These are phyloP conservation scores for Cassiopea xamachana DNA, from an alignment of 30 jellyfish, hydroid and myxozoan genomes.

Conservation along the genomic window DNA sequence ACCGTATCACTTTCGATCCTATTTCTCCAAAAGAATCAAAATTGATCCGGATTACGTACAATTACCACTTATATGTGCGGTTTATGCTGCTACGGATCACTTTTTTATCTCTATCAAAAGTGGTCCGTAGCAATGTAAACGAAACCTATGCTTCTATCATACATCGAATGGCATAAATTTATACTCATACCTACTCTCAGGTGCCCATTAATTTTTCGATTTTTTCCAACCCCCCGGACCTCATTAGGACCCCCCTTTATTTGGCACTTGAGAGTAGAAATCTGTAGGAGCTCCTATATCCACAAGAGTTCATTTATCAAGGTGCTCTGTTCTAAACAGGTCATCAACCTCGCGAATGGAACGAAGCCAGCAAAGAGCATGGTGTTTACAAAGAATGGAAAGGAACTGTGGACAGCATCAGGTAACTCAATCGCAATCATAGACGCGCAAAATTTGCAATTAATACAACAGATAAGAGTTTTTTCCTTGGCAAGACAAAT, in stretches of 20 bases:
- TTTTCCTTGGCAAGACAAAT: conserved; percentile 57
- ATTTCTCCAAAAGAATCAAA: too few species aligned
- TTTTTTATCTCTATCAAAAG: too few species aligned
- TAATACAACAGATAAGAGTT: conserved; percentile 61
- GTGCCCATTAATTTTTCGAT: too few species aligned
- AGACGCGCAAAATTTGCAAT: conserved; percentile 36
- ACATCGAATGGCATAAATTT: too few species aligned
- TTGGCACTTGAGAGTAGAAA: not conserved
- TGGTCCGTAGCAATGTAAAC: too few species aligned
- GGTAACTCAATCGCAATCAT: conserved; percentile 85
- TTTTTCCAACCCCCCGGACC: too few species aligned
- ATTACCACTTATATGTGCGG: too few species aligned
- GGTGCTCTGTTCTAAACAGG: conserved; percentile 38
- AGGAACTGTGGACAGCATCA: conserved; percentile 92
- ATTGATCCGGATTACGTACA: too few species aligned
- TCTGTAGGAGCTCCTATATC: not conserved
- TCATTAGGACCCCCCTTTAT: not conserved
- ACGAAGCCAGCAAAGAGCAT: conserved; percentile 86
- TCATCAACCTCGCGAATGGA: conserved; percentile 75
- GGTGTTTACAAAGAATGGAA: conserved; percentile 63
- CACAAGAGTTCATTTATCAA: not conserved
- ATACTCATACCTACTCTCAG: too few species aligned
- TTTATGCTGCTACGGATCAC: too few species aligned
- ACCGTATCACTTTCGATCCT: too few species aligned
- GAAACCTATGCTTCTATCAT: too few species aligned